Evolutionary conservation across 92 coral and sea anemone genomes (phyloP).

Genomic region (Actinostola sp.): DNA sequence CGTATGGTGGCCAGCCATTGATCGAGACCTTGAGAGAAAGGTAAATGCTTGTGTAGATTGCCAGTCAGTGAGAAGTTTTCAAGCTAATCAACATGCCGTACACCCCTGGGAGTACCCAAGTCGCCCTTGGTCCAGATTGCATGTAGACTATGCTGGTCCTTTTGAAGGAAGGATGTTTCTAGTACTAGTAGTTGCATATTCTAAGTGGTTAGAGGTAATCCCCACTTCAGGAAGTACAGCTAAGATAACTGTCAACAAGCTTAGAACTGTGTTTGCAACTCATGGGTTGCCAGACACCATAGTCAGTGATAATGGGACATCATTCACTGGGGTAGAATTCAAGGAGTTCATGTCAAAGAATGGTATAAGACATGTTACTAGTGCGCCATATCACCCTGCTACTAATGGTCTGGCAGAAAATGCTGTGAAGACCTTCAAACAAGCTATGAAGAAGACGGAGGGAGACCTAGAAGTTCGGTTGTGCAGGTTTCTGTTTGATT

Average conservation of each 20-base stretch:
- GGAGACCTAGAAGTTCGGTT: slow-evolving; percentile 16
- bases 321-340: slow-evolving; percentile 11
- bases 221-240: slow-evolving; percentile 20
- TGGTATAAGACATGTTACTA: slow-evolving; percentile 18
- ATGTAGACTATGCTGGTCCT: slow-evolving; percentile 27
- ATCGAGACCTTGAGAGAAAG: not conserved
- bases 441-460: slow-evolving; percentile 19
- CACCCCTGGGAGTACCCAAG: slow-evolving; percentile 7
- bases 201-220: slow-evolving; percentile 16
- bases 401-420: slow-evolving; percentile 49
- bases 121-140: slow-evolving; percentile 15
- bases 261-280: slow-evolving; percentile 5
- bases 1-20: too few relatives aligned
- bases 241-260: slow-evolving; percentile 10
- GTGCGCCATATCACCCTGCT: slow-evolving; percentile 42
- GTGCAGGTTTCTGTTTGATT: slow-evolving; percentile 8
- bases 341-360: slow-evolving; percentile 26
- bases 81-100: not conserved
- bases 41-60: slow-evolving; percentile 11
- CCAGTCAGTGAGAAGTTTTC: slow-evolving; percentile 23
- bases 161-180: slow-evolving; percentile 14
- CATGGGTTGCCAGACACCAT: slow-evolving; percentile 10
- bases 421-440: slow-evolving; percentile 50
- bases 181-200: not conserved
- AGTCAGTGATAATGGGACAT: slow-evolving; percentile 21